Conservation (phyloP, 1,140 invertebrate genomes). For the Radopholus similis region DNA sequence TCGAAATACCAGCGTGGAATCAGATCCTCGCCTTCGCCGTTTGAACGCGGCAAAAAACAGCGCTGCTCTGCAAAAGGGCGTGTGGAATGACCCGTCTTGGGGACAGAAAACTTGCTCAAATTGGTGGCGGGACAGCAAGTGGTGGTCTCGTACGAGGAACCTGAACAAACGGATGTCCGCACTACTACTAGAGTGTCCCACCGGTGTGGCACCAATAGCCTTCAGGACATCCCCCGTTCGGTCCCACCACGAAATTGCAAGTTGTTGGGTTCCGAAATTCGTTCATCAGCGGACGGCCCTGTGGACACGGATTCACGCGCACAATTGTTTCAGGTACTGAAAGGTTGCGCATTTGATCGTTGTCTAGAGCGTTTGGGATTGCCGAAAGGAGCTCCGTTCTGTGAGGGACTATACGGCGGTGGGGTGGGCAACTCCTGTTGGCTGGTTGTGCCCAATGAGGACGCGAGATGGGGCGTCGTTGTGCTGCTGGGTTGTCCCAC, state of each 20-base stretch:
- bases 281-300: conserved; percentile 51
- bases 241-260: conserved; percentile 55
- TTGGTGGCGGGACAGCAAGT: conserved; percentile 49
- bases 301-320: conserved; percentile 47
- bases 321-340: background rate
- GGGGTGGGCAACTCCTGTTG: conserved; percentile 1
- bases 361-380: background rate
- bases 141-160: conserved; percentile 51
- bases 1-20: conserved; percentile 59
- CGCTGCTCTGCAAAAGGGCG: conserved; percentile 32
- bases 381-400: background rate
- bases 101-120: conserved; percentile 9
- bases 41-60: conserved; percentile 42
- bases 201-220: conserved; percentile 41
- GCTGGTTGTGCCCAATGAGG: no score
- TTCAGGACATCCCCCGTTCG: conserved; percentile 58
- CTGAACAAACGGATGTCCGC: conserved; percentile 27
- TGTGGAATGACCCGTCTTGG: background rate
- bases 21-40: conserved; percentile 51
- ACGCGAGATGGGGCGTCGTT: no score
- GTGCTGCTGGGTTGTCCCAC: no score
- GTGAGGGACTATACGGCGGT: background rate
- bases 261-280: conserved; percentile 53
- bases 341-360: background rate
- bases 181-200: background rate